Conservation (phyloP, 2,888 invertebrate species). For the Harpalus rufipes region DNA sequence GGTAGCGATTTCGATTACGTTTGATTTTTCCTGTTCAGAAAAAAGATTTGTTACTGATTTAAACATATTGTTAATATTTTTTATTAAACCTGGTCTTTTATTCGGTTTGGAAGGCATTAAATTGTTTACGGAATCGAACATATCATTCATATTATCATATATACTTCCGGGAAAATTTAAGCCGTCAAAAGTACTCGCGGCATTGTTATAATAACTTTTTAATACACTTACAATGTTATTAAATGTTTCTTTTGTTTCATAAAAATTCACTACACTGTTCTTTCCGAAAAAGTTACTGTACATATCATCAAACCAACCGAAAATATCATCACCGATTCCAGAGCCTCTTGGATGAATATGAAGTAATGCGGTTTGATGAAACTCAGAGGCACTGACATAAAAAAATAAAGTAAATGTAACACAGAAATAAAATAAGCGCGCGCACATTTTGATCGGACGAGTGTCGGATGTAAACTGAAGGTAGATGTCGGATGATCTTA, state of each 20-base stretch:
- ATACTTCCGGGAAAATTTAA: slow-evolving; percentile 1
- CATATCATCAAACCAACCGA: not conserved
- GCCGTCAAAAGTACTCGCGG: not conserved
- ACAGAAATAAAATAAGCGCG: not conserved
- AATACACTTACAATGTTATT: not conserved
- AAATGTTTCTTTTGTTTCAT: not conserved
- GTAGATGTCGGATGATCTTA: not conserved
- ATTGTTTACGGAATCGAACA: not conserved
- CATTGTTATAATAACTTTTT: slow-evolving; percentile 3
- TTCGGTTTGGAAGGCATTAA: not conserved
- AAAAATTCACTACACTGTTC: slow-evolving; percentile 28
- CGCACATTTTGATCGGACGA: not conserved
- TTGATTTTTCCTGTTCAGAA: not conserved
- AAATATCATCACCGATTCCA: not conserved
- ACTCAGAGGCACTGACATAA: not conserved
- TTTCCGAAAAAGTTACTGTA: slow-evolving; percentile 4
- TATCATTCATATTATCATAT: not conserved
- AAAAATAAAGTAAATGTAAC: not conserved
- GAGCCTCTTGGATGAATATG: not conserved
- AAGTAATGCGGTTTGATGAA: not conserved
- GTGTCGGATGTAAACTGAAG: not conserved
- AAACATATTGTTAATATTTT: slow-evolving; percentile 4
- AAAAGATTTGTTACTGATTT: slow-evolving; percentile 37
- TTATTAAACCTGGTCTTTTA: slow-evolving; percentile 10
- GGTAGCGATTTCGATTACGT: not conserved